Conservation (phyloP, 2,113 vertebrate genomes). For the Lepisosteus osseus region DNA sequence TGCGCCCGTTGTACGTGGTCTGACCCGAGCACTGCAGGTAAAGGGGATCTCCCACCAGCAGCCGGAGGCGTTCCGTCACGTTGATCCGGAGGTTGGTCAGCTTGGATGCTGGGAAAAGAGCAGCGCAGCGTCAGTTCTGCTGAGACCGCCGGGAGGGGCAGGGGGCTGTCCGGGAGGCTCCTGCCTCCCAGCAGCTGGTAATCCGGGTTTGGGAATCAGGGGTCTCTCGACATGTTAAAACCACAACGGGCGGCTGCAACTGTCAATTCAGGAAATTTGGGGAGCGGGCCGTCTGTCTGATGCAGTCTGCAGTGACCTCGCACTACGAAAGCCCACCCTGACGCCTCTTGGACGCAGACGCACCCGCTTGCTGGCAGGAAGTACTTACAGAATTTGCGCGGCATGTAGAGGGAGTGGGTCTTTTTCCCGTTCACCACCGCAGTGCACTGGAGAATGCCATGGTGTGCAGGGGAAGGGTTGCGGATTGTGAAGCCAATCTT, state of each 20-base stretch:
- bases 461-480: slow-evolving; percentile 33
- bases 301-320: too few relatives aligned
- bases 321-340: too few relatives aligned
- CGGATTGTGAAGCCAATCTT: slow-evolving; percentile 72
- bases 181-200: too few relatives aligned
- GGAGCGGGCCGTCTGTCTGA: too few relatives aligned
- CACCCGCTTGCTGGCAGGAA: neutral
- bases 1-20: slow-evolving; percentile 64
- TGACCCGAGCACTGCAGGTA: slow-evolving; percentile 68
- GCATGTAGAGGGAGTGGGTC: slow-evolving; percentile 56
- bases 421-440: slow-evolving; percentile 39
- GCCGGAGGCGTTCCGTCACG: slow-evolving; percentile 32
- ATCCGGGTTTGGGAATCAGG: too few relatives aligned
- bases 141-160: too few relatives aligned
- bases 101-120: slow-evolving; percentile 31
- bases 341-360: too few relatives aligned
- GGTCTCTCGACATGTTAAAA: too few relatives aligned
- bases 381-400: slow-evolving; percentile 64
- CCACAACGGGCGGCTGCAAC: too few relatives aligned
- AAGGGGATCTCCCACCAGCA: slow-evolving; percentile 73
- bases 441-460: slow-evolving; percentile 52
- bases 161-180: too few relatives aligned
- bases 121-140: neutral
- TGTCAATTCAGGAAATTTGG: too few relatives aligned
- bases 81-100: slow-evolving; percentile 50